Conservation (phyloP, 1,140 invertebrate genomes). For the Nasonia vitripennis region DNA sequence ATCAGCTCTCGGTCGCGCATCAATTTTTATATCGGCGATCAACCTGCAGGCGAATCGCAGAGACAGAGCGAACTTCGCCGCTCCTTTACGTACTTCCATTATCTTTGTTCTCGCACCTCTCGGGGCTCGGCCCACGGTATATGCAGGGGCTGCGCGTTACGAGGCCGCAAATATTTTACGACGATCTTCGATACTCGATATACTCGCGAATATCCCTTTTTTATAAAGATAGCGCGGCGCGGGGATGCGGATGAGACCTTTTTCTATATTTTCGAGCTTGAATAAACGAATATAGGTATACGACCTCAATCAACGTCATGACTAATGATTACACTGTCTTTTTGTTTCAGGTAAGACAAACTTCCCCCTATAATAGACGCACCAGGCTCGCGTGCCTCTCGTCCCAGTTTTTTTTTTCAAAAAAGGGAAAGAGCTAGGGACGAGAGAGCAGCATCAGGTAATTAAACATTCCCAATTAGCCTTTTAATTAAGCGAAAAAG, state of each 20-base stretch:
- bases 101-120: not conserved
- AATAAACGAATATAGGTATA: too few relatives aligned
- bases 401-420: not conserved
- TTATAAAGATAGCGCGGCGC: not conserved
- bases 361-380: not conserved
- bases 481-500: slow-evolving; percentile 24
- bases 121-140: too few relatives aligned
- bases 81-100: not conserved
- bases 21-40: not conserved
- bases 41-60: not conserved
- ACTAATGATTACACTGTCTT: slow-evolving; percentile 12
- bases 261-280: too few relatives aligned
- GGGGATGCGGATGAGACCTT: not conserved
- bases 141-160: not conserved
- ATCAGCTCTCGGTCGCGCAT: not conserved
- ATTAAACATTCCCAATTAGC: slow-evolving; percentile 38
- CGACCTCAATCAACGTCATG: too few relatives aligned
- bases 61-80: not conserved
- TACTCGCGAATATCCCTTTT: not conserved
- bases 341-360: slow-evolving; percentile 47
- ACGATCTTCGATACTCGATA: not conserved
- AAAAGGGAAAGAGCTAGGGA: not conserved
- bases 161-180: not conserved
- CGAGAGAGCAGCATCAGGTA: slow-evolving; percentile 1
- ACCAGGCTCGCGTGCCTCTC: not conserved